phyloP scores from a whole-genome alignment of 1,140 invertebrate genomes.

The Euwallacea similis region DNA sequence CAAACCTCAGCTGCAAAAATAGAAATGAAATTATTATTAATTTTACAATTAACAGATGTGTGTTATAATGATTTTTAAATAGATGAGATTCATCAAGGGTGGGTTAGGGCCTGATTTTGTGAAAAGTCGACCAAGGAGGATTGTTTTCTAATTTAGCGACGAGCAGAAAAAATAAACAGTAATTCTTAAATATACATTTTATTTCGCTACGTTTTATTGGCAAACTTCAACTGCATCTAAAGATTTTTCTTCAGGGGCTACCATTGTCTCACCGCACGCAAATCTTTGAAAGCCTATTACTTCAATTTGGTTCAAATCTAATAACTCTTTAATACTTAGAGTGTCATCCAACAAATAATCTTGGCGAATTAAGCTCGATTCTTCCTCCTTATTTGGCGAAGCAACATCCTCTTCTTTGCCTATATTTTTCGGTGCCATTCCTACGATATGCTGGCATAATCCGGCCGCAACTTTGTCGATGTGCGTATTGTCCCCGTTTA shows the following conservation, averaged over 20 bases:
- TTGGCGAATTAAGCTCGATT: slow-evolving; percentile 78
- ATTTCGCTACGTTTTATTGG: slow-evolving; percentile 54
- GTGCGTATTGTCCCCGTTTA: slow-evolving; percentile 53
- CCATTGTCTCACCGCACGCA: slow-evolving; percentile 72
- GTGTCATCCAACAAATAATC: slow-evolving; percentile 82
- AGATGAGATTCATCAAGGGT: no score
- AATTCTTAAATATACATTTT: no score
- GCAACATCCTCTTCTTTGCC: slow-evolving; percentile 68
- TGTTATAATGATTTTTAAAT: no score
- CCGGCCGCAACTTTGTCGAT: slow-evolving; percentile 53
- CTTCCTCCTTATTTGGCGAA: slow-evolving; percentile 66
- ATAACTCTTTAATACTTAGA: slow-evolving; percentile 71
- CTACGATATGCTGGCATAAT: slow-evolving; percentile 91
- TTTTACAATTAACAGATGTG: no score
- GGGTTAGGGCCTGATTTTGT: no score
- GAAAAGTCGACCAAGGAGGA: no score
- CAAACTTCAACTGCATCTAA: slow-evolving; percentile 64
- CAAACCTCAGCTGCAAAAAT: no score
- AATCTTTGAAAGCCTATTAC: slow-evolving; percentile 83
- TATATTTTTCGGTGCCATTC: slow-evolving; percentile 82
- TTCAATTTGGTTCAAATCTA: slow-evolving; percentile 67
- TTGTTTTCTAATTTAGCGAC: no score
- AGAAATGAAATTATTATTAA: no score
- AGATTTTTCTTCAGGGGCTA: slow-evolving; percentile 55
- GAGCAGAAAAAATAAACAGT: no score